Conservation (phyloP, 2,888 invertebrate genomes). For the Chrysina gloriosa region DNA sequence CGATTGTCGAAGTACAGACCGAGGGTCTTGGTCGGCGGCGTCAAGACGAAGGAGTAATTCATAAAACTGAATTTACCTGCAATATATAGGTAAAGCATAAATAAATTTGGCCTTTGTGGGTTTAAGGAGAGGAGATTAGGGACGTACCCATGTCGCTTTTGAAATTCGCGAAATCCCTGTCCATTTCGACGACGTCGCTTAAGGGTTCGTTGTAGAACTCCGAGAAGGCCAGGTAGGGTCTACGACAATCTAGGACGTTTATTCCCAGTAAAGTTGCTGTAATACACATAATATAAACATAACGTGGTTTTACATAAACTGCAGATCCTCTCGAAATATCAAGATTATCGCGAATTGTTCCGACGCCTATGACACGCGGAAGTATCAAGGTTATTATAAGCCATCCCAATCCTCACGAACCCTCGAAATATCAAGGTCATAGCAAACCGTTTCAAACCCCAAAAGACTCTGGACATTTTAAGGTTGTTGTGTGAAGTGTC, state of each 20-base stretch:
- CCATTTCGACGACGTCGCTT: conserved; percentile 94
- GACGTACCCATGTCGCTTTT: conserved; percentile 71
- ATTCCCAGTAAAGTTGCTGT: conserved; percentile 78
- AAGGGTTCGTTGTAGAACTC: conserved; percentile 96
- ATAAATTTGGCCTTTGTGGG: too few species aligned
- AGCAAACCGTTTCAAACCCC: too few species aligned
- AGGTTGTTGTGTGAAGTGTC: too few species aligned
- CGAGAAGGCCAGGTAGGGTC: conserved; percentile 84
- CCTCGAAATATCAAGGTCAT: too few species aligned
- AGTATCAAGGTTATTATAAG: too few species aligned
- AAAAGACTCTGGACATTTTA: too few species aligned
- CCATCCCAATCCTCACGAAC: too few species aligned
- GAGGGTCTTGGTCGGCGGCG: conserved; percentile 90
- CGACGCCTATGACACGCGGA: too few species aligned
- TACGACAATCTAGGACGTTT: conserved; percentile 82
- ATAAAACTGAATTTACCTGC: conserved; percentile 87
- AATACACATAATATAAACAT: too few species aligned
- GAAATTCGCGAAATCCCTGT: conserved; percentile 91
- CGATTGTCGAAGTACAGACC: conserved; percentile 94
- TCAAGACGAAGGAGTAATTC: conserved; percentile 89
- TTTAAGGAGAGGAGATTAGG: neutral
- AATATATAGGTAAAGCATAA: conserved; percentile 48
- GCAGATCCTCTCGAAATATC: too few species aligned
- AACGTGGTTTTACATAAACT: too few species aligned
- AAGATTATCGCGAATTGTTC: too few species aligned